Evolutionary conservation across 2,888 invertebrate species (phyloP).

Genomic region (Empis stercorea): DNA sequence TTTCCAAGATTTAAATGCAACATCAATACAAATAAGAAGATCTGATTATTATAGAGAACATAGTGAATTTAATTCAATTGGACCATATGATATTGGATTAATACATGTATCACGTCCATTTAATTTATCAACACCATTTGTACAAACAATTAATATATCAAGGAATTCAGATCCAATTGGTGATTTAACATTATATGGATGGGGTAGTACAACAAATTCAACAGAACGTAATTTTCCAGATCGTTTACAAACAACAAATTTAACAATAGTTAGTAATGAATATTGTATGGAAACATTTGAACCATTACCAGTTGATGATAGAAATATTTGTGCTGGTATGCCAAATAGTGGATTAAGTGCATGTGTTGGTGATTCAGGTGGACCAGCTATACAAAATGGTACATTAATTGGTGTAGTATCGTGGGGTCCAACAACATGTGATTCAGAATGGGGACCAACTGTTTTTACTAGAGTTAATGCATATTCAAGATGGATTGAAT

Average conservation of each 20-base stretch:
- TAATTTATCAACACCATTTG: constrained; percentile 2
- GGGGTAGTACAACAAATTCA: constrained; percentile 11
- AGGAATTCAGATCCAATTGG: constrained; percentile 2
- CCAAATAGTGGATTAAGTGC: constrained; percentile 8
- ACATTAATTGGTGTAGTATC: constrained; percentile 29
- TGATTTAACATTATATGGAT: constrained; percentile 9
- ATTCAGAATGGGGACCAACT: constrained; percentile 20
- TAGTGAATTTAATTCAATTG: constrained; percentile 7
- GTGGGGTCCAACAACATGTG: constrained; percentile 30
- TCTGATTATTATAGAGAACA: constrained; percentile 5
- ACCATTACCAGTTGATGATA: constrained; percentile 5
- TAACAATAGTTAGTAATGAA: constrained; percentile 7
- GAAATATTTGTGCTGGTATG: constrained; percentile 12
- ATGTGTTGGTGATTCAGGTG: constrained; percentile 18
- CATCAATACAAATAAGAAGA: constrained; percentile 3
- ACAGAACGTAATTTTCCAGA: constrained; percentile 6
- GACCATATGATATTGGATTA: constrained; percentile 12
- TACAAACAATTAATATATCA: constrained; percentile 8
- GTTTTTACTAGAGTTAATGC: constrained; percentile 28
- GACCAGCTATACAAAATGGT: constrained; percentile 11
- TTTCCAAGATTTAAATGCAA: not conserved
- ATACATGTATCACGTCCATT: constrained; percentile 9
- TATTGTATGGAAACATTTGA: constrained; percentile 6
- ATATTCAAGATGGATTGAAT: constrained; percentile 22
- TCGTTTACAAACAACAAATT: constrained; percentile 7